Evolutionary conservation across 2,888 invertebrate species (phyloP), one percentile per base, ranked within the genome.

Genomic region (Athalia cordata): DNA sequence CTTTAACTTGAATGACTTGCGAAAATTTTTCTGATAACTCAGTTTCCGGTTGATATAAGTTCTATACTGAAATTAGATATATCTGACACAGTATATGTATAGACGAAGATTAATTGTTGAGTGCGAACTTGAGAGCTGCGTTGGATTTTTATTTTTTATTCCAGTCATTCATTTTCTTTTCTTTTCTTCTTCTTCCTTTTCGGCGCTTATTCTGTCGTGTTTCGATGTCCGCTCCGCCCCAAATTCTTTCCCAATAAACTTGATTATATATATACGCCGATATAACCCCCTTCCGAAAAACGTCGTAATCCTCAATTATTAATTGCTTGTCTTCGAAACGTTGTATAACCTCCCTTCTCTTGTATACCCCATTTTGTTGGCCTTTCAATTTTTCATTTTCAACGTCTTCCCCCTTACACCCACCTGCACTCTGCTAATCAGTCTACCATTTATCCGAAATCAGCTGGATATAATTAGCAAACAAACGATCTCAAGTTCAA

Each of bases 11-110:
- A 8, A n/a, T 72, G 72, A 72, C 57, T 59, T 9, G 72, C 59
- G n/a, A 47, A 72, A 72, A 29, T 29, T 72, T 72, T 59, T 72
- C 59, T 72, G 72, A 72, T 59, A 72, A 72, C 57, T 72, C 29
- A 29, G 72, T 59, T 72, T 59, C 59, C 72, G 72, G 72, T 59
- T 72, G 72, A 72, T 72, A 72, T 59, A 57, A 59, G 57, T 29
- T 29, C 29, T 29, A 29, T 29, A 29, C 29, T 29, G 29, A 29
- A 29, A 29, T 29, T 29, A 29, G 29, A 29, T 29, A 29, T 29
- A 29, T 29, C 29, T 29, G 29, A 29, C 29, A 29, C 29, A 29
- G 29, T 29, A 29, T 29, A 29, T 29, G 29, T 29, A 29, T 29
- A 29, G 29, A 29, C 29, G 29, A 29, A 29, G 29, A 29, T 29